These are phyloP conservation scores for Melitaea cinxia DNA, from an alignment of 1,140 invertebrate species.

Conservation along the genomic window DNA sequence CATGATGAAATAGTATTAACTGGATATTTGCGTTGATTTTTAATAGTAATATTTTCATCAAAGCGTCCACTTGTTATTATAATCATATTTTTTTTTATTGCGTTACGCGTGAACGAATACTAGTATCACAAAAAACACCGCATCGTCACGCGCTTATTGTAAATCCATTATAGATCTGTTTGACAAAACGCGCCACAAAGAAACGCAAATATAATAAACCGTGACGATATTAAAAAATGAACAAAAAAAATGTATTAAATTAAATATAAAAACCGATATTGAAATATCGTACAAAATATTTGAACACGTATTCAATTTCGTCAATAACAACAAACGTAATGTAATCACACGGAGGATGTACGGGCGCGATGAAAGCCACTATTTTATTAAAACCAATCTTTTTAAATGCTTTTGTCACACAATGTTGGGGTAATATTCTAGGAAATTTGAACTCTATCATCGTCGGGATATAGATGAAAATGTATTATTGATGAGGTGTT, in stretches of 20 bases:
- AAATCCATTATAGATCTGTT: background rate
- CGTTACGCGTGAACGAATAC: too few species aligned
- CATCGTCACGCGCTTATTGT: background rate
- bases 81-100: too few species aligned
- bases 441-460: slow-evolving; percentile 19
- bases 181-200: background rate
- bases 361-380: slow-evolving; percentile 39
- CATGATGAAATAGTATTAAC: too few species aligned
- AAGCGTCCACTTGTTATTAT: too few species aligned
- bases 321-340: slow-evolving; percentile 11
- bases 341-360: slow-evolving; percentile 17
- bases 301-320: slow-evolving; percentile 10
- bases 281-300: background rate
- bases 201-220: slow-evolving; percentile 21
- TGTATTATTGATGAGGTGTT: slow-evolving; percentile 12
- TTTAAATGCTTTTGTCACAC: slow-evolving; percentile 27
- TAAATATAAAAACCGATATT: background rate
- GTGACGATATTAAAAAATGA: background rate
- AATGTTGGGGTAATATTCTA: background rate
- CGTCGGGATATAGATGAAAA: slow-evolving; percentile 25
- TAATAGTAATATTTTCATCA: too few species aligned
- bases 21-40: too few species aligned
- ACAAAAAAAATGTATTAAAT: background rate
- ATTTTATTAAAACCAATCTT: slow-evolving; percentile 60
- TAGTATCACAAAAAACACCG: background rate